phyloP scores from a whole-genome alignment of 2,113 vertebrate species.

The Hystrix brachyura region DNA sequence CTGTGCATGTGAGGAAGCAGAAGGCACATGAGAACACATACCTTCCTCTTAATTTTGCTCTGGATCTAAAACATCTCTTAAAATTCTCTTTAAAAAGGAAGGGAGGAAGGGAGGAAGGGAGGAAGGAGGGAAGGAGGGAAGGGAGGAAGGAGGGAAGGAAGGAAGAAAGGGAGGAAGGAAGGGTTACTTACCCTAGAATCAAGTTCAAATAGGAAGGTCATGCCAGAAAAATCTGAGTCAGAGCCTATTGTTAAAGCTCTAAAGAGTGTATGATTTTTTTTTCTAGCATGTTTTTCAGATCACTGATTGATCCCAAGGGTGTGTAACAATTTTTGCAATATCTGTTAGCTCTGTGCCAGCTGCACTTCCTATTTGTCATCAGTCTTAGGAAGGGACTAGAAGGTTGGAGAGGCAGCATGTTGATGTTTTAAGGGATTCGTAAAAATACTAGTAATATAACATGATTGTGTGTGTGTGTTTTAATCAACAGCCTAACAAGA shows the following conservation, averaged over 20 bases:
- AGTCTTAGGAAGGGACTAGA: neutral
- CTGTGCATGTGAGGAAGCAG: neutral
- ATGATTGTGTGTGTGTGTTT: neutral
- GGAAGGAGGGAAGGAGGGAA: neutral
- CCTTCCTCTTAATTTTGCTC: neutral
- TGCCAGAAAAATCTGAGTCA: neutral
- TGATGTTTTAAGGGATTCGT: neutral
- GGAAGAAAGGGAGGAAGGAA: neutral
- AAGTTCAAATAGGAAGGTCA: conserved; percentile 33
- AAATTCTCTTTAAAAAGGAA: neutral
- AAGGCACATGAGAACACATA: neutral
- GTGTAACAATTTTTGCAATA: conserved; percentile 62
- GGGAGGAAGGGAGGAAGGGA: neutral
- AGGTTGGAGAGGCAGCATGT: neutral
- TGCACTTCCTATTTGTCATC: conserved; percentile 36
- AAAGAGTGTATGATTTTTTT: conserved; percentile 52
- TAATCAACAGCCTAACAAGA: neutral
- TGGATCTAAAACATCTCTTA: neutral
- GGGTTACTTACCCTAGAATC: neutral
- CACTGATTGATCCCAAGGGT: conserved; percentile 59
- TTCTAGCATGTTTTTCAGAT: conserved; percentile 46
- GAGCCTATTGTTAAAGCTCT: conserved; percentile 29
- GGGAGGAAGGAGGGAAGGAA: neutral
- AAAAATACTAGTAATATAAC: neutral
- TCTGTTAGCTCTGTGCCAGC: conserved; percentile 8